Evolutionary conservation across 1,140 invertebrate species (phyloP).

Genomic region (Brachionus calyciflorus): DNA sequence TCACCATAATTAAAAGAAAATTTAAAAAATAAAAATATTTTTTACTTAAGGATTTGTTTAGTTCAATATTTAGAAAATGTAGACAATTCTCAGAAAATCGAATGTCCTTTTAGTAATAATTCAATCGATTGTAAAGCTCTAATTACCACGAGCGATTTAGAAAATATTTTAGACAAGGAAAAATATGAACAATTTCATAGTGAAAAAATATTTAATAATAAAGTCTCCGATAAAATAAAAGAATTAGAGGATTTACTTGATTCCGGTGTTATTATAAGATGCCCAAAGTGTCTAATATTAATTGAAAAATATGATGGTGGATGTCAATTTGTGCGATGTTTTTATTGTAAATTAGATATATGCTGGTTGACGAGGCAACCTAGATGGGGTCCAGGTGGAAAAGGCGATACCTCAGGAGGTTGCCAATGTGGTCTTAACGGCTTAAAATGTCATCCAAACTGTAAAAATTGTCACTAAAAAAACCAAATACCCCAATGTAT

Average conservation of each 20-base stretch:
- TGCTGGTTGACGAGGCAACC: not conserved
- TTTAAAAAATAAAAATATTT: not conserved
- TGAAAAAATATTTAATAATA: not conserved
- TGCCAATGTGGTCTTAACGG: not conserved
- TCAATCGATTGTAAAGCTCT: no score
- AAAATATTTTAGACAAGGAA: no score
- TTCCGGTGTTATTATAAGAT: not conserved
- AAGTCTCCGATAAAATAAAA: no score
- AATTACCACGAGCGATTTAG: no score
- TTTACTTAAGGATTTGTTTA: not conserved
- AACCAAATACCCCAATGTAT: no score
- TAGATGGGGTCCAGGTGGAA: not conserved
- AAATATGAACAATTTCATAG: no score
- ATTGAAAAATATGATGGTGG: not conserved
- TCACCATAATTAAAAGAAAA: no score
- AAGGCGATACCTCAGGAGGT: not conserved
- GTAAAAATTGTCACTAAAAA: constrained; percentile 15
- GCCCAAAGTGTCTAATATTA: not conserved
- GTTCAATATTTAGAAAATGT: not conserved
- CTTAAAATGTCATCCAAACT: not conserved
- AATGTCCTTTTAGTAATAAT: not conserved
- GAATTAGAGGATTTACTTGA: not conserved
- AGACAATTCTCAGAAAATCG: not conserved
- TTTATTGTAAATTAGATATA: not conserved
- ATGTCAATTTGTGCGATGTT: not conserved